These are phyloP conservation scores for Cynoglossus semilaevis DNA, from an alignment of 2,113 vertebrate genomes.

Conservation along the genomic window DNA sequence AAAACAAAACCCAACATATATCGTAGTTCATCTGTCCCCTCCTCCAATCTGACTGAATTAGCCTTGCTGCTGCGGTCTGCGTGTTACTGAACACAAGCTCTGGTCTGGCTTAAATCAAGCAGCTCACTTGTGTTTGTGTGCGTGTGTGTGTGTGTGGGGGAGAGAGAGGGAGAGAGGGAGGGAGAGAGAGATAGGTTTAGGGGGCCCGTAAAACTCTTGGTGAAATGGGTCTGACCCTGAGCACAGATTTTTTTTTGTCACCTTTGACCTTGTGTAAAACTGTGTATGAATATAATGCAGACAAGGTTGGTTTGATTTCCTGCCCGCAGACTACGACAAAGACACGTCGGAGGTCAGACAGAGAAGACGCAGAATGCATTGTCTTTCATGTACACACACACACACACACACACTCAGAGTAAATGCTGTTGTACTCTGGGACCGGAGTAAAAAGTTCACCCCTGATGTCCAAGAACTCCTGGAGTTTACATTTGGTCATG, in stretches of 20 bases:
- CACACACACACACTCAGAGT: too few species aligned
- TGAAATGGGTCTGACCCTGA: constrained; percentile 62
- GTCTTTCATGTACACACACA: constrained; percentile 1
- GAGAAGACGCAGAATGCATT: too few species aligned
- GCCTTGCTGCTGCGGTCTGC: constrained; percentile 28
- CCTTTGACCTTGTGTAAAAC: constrained; percentile 40
- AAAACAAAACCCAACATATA: too few species aligned
- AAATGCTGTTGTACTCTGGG: too few species aligned
- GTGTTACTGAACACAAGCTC: constrained; percentile 27
- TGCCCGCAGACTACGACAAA: too few species aligned
- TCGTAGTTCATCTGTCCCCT: too few species aligned
- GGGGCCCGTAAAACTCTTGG: constrained; percentile 63
- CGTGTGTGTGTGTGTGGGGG: constrained; percentile 23
- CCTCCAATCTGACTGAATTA: constrained; percentile 16
- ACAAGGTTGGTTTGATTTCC: too few species aligned
- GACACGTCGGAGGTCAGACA: too few species aligned
- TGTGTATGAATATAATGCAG: constrained; percentile 10
- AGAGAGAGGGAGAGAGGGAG: too few species aligned
- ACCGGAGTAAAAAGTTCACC: too few species aligned
- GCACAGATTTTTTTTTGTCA: constrained; percentile 60
- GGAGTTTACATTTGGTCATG: constrained; percentile 57
- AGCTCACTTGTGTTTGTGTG: constrained; percentile 18
- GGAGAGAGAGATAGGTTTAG: constrained; percentile 54
- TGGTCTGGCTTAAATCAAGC: constrained; percentile 39
- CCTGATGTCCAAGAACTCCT: constrained; percentile 4